Base-by-base conservation (phyloP, 2,888 invertebrate species). In the Chaetogeoica ovagalla region DNA sequence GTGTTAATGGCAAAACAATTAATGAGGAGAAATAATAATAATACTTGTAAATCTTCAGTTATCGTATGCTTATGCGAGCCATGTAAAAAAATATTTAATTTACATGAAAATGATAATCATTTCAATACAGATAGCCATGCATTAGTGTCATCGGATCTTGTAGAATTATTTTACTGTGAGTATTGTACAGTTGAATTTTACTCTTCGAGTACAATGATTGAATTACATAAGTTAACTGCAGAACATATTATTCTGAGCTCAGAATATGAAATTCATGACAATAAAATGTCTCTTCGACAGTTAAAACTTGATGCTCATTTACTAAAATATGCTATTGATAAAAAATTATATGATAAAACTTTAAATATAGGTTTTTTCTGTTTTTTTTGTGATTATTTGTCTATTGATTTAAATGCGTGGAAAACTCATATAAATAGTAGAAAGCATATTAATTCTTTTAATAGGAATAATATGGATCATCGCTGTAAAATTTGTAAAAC, bases 401-500 rank as follows among this genome's bases (percentile, higher is more conserved):
- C 70, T 71, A 19, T 21, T 5, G 39, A 2, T 17, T 79, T 79
- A 63, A 37, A 23, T 0, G 11, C 15, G n/a, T 79, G 77, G 77
- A 70, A 63, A 63, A 17, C 0, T 19, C 77, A 79, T 55, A 79
- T 70, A 13, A 70, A 39, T 55, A 19, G 39, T 63, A 70, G 63
- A 71, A 70, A 79, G 5, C 77, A 79, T 63, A 39, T 37, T 55
- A 55, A 71, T 5, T 62, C 8, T 55, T 55, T 55, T 0, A 79
- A 71, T 11, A 19, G 6, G 55, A 8, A 19, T 52, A 52, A 39
- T 9, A 70, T 63, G 39, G 77, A 79, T 23, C 70, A 79, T 43
- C 70, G 55, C 43, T 79, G 77, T 79, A 79, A 70, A 57, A 63
- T 79, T 63, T 79, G 77, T 63, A 79, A 79, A 63, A 79, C 77